Evolutionary conservation across 2,113 vertebrate genomes (phyloP).

Genomic region (Lates calcarifer): DNA sequence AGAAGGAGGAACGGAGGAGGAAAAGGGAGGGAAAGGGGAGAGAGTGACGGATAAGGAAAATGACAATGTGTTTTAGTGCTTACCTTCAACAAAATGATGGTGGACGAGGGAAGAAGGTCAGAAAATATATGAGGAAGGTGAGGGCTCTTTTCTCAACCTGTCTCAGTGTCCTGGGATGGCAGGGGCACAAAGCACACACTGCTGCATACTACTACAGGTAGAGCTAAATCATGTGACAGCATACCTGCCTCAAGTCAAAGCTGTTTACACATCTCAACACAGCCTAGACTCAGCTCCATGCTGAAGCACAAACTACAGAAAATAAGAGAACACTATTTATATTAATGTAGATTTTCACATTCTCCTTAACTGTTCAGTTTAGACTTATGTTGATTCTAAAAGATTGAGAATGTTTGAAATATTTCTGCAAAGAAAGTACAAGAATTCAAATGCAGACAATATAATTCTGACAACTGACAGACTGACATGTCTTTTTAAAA

Average conservation of each 20-base stretch:
- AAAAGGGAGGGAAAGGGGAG: background rate
- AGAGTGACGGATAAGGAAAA: conserved; percentile 41
- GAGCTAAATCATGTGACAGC: conserved; percentile 11
- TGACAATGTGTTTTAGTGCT: conserved; percentile 60
- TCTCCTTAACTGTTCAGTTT: background rate
- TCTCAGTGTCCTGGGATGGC: background rate
- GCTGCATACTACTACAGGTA: conserved; percentile 5
- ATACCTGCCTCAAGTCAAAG: conserved; percentile 4
- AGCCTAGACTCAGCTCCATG: background rate
- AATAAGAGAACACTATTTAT: background rate
- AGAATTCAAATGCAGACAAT: background rate
- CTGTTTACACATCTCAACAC: conserved; percentile 16
- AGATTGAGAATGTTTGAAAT: background rate
- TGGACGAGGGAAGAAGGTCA: conserved; percentile 38
- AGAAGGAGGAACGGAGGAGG: too few species aligned
- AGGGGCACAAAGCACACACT: background rate
- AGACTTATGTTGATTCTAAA: background rate
- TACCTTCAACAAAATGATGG: conserved; percentile 56
- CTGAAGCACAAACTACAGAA: background rate
- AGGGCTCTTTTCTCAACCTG: background rate
- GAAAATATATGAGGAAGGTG: conserved; percentile 33
- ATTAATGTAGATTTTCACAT: background rate
- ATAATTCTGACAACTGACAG: background rate
- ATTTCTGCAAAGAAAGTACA: background rate
- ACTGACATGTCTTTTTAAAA: background rate